Evolutionary conservation across 1,140 invertebrate species (phyloP), one percentile per base, ranked within the genome.

Genomic region (Drusus annulatus): DNA sequence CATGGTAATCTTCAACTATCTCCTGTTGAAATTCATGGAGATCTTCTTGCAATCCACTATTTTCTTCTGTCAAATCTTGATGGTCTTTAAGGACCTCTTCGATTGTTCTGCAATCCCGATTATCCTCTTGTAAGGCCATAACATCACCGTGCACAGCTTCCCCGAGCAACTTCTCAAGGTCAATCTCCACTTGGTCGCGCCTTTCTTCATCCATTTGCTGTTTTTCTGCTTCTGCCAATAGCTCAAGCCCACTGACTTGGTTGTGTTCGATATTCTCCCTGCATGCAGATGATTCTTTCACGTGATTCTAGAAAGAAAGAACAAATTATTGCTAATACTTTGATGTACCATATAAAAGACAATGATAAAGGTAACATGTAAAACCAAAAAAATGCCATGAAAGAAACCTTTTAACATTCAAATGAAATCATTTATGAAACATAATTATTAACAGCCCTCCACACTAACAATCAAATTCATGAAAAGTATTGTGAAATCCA

Each of bases 261-360:
- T 52, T 69, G 1, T 21, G 21, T 25, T 78, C 76, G 21, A 78
- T 51, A 13, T n/a, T 65, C 36, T 19, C n/a, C 1, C 78, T 50
- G 69, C 78, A 79, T 23, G 28, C 13, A 10, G 62, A 45, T 8
- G 69, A 74, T n/a, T 62, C 60, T 15, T 17, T 8, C 3, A 74
- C 36, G 50, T 79, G 78, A 16, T 25, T 69, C 78, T 79, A 31
- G n/a, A 74, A 63, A 52, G 23, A 79, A 77, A 52, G 5, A 63
- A 36, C 8, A 7, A 36, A 7, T 7, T 4, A 8, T 36, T 36
- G n/a, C n/a, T n/a, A n/a, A n/a, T n/a, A 28, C 25, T 45, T 45
- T 45, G 10, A 8, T 7, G 10, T 45, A 7, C 8, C 5, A 36
- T 36, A 36, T 36, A 45, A 45, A 45, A 45, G 36, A 13, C 36